Evolutionary conservation across 2,113 vertebrate species (phyloP).

Genomic region (Stigmatopora argus): DNA sequence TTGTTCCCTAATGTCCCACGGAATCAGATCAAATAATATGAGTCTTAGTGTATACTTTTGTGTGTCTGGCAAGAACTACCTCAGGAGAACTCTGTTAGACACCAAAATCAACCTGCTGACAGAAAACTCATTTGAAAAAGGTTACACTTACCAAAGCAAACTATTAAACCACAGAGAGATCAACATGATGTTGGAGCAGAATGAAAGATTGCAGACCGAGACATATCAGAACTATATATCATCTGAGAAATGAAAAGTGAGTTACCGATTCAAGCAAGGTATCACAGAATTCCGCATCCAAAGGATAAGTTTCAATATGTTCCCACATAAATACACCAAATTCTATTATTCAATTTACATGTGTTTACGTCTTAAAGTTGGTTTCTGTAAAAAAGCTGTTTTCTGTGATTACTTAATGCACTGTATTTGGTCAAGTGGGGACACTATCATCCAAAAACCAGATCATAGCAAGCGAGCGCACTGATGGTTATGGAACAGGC

Average conservation of each 20-base stretch:
- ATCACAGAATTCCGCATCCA: not conserved
- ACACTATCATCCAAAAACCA: not conserved
- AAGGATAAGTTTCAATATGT: too few species aligned
- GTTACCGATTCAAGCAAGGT: not conserved
- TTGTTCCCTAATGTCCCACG: constrained; percentile 15
- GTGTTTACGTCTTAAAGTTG: not conserved
- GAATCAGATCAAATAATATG: constrained; percentile 56
- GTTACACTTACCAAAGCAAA: constrained; percentile 35
- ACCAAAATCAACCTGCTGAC: constrained; percentile 48
- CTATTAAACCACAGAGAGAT: constrained; percentile 14
- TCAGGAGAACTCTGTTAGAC: constrained; percentile 45
- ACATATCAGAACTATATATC: not conserved
- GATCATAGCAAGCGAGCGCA: not conserved
- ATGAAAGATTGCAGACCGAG: not conserved
- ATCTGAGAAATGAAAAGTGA: not conserved
- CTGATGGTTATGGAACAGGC: not conserved
- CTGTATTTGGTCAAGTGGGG: not conserved
- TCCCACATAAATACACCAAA: too few species aligned
- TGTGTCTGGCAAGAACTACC: constrained; percentile 48
- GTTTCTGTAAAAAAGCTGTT: not conserved
- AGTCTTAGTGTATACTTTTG: constrained; percentile 48
- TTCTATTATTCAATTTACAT: too few species aligned
- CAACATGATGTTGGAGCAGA: not conserved
- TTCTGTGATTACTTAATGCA: not conserved
- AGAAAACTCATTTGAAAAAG: constrained; percentile 34